Conservation (phyloP, 1,140 invertebrate species). For the Dysdera silvatica region DNA sequence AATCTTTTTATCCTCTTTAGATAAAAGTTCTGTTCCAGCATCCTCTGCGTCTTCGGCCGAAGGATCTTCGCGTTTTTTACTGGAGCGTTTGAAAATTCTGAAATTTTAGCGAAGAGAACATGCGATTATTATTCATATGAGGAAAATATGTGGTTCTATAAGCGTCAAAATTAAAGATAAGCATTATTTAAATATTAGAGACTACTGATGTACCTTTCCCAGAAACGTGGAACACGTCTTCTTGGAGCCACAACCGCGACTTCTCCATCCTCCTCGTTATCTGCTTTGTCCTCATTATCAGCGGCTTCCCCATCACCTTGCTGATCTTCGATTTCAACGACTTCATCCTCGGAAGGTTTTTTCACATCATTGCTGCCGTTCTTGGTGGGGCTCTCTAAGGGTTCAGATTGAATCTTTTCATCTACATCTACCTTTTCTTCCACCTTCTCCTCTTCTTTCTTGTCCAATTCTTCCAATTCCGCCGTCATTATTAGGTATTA, state of each 20-base stretch:
- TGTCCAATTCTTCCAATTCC: slow-evolving; percentile 22
- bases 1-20: slow-evolving; percentile 10
- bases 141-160: neutral
- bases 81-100: neutral
- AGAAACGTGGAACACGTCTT: slow-evolving; percentile 4
- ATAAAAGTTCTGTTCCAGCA: slow-evolving; percentile 26
- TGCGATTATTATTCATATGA: neutral
- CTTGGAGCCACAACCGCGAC: neutral
- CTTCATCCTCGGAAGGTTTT: neutral
- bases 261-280: slow-evolving; percentile 7
- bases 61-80: neutral
- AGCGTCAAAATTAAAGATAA: too few relatives aligned
- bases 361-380: slow-evolving; percentile 16
- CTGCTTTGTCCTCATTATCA: neutral
- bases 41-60: slow-evolving; percentile 25
- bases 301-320: too few relatives aligned
- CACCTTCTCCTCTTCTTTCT: slow-evolving; percentile 19
- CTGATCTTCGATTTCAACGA: neutral
- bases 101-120: neutral
- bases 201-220: slow-evolving; percentile 12
- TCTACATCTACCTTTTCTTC: too few relatives aligned
- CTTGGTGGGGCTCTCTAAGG: slow-evolving; percentile 11
- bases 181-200: too few relatives aligned
- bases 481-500: too few relatives aligned
- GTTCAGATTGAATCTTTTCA: slow-evolving; percentile 14